These are phyloP conservation scores for Podotricha telesiphe DNA, from an alignment of 2,888 invertebrate genomes.

Conservation along the genomic window DNA sequence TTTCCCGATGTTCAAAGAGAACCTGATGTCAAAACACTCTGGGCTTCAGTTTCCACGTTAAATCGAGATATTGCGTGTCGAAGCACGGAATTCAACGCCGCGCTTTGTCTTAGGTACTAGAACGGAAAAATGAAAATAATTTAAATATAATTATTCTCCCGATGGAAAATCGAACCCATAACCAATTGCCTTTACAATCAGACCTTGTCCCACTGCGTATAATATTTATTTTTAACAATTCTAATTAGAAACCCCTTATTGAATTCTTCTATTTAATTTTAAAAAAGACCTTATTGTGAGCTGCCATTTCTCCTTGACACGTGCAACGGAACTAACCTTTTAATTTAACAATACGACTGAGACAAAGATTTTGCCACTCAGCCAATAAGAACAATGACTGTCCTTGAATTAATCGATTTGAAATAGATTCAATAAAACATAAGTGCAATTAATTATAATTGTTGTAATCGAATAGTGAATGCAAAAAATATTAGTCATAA, in stretches of 20 bases:
- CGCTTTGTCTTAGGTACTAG: too few species aligned
- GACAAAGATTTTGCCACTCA: conserved; percentile 29
- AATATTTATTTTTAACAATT: background rate
- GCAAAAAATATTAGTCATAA: background rate
- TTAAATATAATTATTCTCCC: too few species aligned
- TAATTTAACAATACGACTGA: conserved; percentile 27
- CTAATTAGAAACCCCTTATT: background rate
- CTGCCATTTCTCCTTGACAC: conserved; percentile 26
- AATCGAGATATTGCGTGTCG: too few species aligned
- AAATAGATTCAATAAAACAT: conserved; percentile 19
- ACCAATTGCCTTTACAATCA: too few species aligned
- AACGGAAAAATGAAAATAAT: too few species aligned
- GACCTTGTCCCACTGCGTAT: too few species aligned
- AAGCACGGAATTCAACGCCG: too few species aligned
- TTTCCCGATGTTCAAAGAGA: too few species aligned
- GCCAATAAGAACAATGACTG: conserved; percentile 34
- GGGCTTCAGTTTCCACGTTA: too few species aligned
- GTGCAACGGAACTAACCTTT: conserved; percentile 34
- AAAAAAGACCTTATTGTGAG: background rate
- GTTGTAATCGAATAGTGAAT: conserved; percentile 5
- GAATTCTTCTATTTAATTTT: background rate
- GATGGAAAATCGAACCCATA: too few species aligned
- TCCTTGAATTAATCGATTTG: conserved; percentile 37
- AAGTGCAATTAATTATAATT: conserved; percentile 21
- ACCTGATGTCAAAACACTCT: too few species aligned